Percentiles rank a stretch among this genome's conserved stretches.
These are phyloP conservation scores for Drosophila mimica DNA, from an alignment of 2,888 invertebrate genomes.

Conservation along the genomic window DNA sequence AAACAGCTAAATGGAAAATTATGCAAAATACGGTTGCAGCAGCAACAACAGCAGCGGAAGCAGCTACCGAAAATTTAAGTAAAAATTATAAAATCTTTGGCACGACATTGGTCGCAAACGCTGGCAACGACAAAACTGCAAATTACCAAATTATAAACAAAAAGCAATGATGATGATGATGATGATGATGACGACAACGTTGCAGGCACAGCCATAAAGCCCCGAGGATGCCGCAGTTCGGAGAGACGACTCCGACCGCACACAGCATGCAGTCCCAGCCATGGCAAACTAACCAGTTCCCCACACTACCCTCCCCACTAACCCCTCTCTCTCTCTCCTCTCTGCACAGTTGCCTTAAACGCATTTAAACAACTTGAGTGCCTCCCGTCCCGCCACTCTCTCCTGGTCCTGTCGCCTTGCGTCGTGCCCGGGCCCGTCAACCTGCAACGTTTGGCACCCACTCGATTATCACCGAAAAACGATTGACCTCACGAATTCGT, in stretches of 20 bases:
- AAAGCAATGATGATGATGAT: slow-evolving; percentile 50
- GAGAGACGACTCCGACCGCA: slow-evolving; percentile 37
- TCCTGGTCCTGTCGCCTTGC: background rate
- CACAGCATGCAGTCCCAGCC: slow-evolving; percentile 62
- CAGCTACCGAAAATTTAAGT: slow-evolving; percentile 73
- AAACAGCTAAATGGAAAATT: slow-evolving; percentile 73
- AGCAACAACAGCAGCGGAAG: slow-evolving; percentile 14
- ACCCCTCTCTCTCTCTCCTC: background rate
- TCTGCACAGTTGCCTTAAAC: slow-evolving; percentile 38
- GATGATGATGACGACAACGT: slow-evolving; percentile 16
- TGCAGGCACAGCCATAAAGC: slow-evolving; percentile 38
- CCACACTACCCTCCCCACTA: background rate
- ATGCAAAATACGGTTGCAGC: slow-evolving; percentile 70
- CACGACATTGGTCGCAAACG: slow-evolving; percentile 60
- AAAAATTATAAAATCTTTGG: slow-evolving; percentile 79
- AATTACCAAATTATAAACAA: slow-evolving; percentile 78
- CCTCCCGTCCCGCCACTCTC: slow-evolving; percentile 7
- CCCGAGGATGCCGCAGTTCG: slow-evolving; percentile 52
- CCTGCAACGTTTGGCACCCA: slow-evolving; percentile 67
- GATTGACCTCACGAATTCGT: slow-evolving; percentile 82
- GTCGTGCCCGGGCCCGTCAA: slow-evolving; percentile 16
- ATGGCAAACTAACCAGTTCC: slow-evolving; percentile 17
- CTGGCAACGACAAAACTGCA: slow-evolving; percentile 75
- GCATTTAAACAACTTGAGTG: slow-evolving; percentile 73
- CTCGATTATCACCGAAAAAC: slow-evolving; percentile 81